Evolutionary conservation across 2,113 vertebrate species (phyloP), one percentile per base, ranked within the genome.

Genomic region (Nothocercus nigrocapillus): DNA sequence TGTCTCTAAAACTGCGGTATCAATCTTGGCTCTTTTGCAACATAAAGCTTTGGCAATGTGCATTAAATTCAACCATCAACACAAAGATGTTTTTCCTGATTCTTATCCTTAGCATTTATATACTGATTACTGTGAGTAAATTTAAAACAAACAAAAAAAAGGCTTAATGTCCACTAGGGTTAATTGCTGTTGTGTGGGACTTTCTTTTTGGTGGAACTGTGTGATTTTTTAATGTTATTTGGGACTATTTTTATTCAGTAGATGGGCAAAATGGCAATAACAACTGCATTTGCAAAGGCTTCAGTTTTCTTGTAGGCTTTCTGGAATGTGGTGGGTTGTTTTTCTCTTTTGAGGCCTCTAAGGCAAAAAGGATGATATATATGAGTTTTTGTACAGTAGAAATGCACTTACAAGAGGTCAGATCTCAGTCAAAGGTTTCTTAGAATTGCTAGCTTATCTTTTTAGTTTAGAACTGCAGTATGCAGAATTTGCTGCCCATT

Each of bases 241-340:
- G 54, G 16, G 16, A 13, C 53, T 4, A 20, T 77, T 58, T 53
- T 34, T 38, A 42, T 42, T 34, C 28, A 77, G 38, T 28, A 66
- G 18, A 20, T 77, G 13, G 4, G 22, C 15, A 73, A 93, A 79
- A 62, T 9, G 5, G 13, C 16, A 81, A 72, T 11, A 69, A 34
- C 7, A 53, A n/a, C 10, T 79, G 79, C 2, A 38, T 9, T 28
- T 11, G 34, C 77, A 82, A 18, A 38, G 6, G 30, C 72, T 90
- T 70, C 8, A 11, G 18, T 77, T 85, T 79, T 25, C 40, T 74
- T 8, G 11, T 44, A 70, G 21, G 19, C 6, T 84, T 74, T 64
- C 38, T 8, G 6, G 56, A 20, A 7, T 42, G 42, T 51, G 9
- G 3, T 1, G 3, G 2, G 1, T 51, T 7, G 0, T 42, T 69